Conservation (phyloP, 2,888 invertebrate genomes). For the Archips crataeganus region DNA sequence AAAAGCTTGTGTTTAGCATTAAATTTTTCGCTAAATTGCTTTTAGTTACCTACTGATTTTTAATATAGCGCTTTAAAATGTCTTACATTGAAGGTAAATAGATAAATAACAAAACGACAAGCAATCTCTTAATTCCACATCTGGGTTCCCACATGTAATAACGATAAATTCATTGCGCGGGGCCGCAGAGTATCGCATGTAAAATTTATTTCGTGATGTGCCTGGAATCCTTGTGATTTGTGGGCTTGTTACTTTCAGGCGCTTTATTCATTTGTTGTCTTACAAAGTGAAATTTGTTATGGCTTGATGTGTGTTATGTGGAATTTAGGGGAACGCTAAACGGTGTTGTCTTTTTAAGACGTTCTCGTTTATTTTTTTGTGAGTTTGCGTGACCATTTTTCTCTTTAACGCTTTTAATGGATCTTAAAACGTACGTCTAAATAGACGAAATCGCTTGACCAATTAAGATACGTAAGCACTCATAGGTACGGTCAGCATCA, state of each 20-base stretch:
- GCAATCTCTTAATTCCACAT: constrained; percentile 37
- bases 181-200: constrained; percentile 25
- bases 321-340: constrained; percentile 23
- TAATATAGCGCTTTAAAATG: neutral
- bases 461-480: neutral
- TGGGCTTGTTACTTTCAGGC: constrained; percentile 37
- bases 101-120: constrained; percentile 15
- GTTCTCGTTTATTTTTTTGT: constrained; percentile 8
- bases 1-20: no score
- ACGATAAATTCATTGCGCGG: constrained; percentile 36
- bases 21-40: neutral
- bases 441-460: no score
- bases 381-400: neutral
- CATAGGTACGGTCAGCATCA: no score
- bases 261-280: constrained; percentile 41
- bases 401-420: neutral
- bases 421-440: neutral
- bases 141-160: constrained; percentile 28
- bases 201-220: constrained; percentile 29
- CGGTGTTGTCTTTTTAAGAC: constrained; percentile 16
- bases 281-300: constrained; percentile 41
- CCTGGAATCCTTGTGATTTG: constrained; percentile 35
- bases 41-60: neutral
- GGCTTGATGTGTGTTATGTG: constrained; percentile 29
- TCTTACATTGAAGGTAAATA: neutral